phyloP scores from a whole-genome alignment of 2,888 invertebrate species.

The Ellobium chinense region DNA sequence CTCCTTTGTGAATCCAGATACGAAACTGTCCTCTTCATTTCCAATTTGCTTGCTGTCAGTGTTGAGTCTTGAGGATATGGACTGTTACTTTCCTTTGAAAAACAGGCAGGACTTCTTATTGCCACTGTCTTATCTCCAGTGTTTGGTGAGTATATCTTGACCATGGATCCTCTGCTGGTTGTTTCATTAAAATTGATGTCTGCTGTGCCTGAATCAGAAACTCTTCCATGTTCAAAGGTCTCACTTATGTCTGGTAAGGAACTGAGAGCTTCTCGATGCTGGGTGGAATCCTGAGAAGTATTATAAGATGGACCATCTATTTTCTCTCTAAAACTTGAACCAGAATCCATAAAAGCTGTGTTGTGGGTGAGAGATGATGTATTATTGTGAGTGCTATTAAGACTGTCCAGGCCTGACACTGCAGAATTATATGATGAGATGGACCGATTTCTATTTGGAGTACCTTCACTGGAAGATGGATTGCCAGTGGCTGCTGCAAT shows the following conservation, averaged over 20 bases:
- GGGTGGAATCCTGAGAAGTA: background rate
- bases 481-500: slow-evolving; percentile 29
- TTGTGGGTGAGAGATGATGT: slow-evolving; percentile 13
- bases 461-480: slow-evolving; percentile 27
- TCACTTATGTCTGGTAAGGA: slow-evolving; percentile 36
- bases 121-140: background rate
- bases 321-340: slow-evolving; percentile 16
- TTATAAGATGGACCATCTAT: background rate
- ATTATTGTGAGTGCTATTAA: slow-evolving; percentile 16
- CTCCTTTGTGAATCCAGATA: slow-evolving; percentile 23
- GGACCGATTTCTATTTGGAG: slow-evolving; percentile 26
- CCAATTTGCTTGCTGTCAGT: slow-evolving; percentile 41
- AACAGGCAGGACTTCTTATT: background rate
- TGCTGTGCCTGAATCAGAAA: background rate
- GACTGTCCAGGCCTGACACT: slow-evolving; percentile 22
- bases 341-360: slow-evolving; percentile 33
- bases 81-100: slow-evolving; percentile 3
- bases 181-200: background rate
- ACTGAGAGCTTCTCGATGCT: slow-evolving; percentile 15
- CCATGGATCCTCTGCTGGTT: no score
- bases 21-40: slow-evolving; percentile 9
- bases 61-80: slow-evolving; percentile 38
- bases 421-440: slow-evolving; percentile 5
- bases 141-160: no score
- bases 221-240: slow-evolving; percentile 10